phyloP scores from a whole-genome alignment of 2,113 vertebrate species.

The Apus apus region DNA sequence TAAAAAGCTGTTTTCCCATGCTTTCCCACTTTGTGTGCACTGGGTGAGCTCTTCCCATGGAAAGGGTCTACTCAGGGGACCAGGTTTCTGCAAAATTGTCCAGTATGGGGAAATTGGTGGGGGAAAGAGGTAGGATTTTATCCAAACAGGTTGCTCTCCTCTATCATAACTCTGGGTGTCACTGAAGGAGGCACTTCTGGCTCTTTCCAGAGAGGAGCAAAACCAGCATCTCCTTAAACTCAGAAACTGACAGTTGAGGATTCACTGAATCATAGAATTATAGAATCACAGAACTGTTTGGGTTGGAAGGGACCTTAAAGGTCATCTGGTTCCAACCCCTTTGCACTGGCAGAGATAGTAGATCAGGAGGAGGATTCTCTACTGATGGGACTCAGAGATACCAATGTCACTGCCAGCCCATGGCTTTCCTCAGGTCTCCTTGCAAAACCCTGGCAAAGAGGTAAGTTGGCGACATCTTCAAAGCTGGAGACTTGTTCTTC shows the following conservation, averaged over 20 bases:
- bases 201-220: neutral
- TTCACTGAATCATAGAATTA: neutral
- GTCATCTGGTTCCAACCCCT: neutral
- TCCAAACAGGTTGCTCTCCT: neutral
- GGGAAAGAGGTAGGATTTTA: neutral
- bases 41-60: neutral
- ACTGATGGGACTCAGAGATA: neutral
- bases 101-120: no score
- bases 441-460: neutral
- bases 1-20: fast-evolving
- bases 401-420: neutral
- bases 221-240: neutral
- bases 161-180: neutral
- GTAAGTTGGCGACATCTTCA: neutral
- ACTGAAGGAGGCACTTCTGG: neutral
- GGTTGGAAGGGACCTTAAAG: neutral
- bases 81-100: neutral
- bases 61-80: neutral
- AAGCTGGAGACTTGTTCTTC: neutral
- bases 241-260: neutral
- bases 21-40: neutral
- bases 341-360: neutral
- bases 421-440: neutral
- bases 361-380: neutral
- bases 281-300: neutral